Base-by-base conservation (phyloP, 2,797 vertebrate species). In the Buceros bicornis region DNA sequence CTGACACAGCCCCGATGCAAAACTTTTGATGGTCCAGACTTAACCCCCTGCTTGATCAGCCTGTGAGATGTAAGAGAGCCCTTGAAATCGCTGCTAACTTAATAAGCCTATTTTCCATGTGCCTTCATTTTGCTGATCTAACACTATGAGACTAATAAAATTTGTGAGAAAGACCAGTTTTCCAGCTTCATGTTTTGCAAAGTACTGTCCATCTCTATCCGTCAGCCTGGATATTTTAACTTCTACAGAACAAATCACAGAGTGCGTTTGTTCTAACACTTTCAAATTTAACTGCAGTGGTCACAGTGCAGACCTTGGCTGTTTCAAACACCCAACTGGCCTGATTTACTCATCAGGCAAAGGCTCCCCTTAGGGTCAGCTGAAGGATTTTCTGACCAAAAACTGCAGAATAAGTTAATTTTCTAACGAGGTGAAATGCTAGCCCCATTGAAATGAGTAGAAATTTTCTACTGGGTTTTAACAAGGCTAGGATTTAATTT, bases 131-230 rank as follows among this genome's bases (percentile, higher is more conserved):
- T 61, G 67, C 57, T 62, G 72, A 84, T 47, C 87, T 62, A 83
- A 87, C 64, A 45, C 33, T 6, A 10, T 0, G 4, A 42, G 35
- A 53, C 24, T 57, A 60, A 37, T 5, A 11, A 29, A 37, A 66
- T 56, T n/a, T 61, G 11, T 14, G 42, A 90, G 21, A 88, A 51
- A 56, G 18, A 54, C 40, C 2, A 1, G 6, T 33, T 97, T 93
- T 93, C 73, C n/a, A 50, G 53, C 58, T 28, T 31, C 1, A 0
- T 33, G 19, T 82, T 85, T 72, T 51, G 9, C 87, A 80, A 92
- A 70, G 82, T 67, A 93, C 71, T 61, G 65, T 95, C 92, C 95
- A 86, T n/a, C 82, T 61, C 45, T 28, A 48, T 82, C 93, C 83
- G 51, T 26, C 54, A 83, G 87, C 93, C 91, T 87, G 65, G 89